phyloP scores from a whole-genome alignment of 2,888 invertebrate species.

The Acronicta alni region DNA sequence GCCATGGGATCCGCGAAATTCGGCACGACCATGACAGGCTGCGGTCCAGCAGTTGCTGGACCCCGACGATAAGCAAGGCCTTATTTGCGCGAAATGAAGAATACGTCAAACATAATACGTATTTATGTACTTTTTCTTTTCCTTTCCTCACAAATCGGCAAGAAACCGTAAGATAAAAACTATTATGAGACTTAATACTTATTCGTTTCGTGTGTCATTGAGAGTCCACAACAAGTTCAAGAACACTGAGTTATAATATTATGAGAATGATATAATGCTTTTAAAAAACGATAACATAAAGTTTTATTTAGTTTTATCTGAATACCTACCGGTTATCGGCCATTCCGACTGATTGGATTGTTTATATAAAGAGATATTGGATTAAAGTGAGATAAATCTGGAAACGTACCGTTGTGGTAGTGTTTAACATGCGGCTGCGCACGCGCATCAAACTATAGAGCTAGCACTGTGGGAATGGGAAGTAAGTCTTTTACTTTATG shows the following conservation, averaged over 20 bases:
- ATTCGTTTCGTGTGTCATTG: slow-evolving; percentile 65
- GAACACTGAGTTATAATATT: slow-evolving; percentile 43
- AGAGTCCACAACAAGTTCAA: slow-evolving; percentile 68
- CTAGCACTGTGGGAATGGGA: neutral
- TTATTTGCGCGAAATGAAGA: too few species aligned
- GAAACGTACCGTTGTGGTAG: neutral
- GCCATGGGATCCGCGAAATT: too few species aligned
- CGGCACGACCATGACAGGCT: too few species aligned
- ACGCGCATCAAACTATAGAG: neutral
- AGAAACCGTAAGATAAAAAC: neutral
- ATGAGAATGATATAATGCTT: slow-evolving; percentile 58
- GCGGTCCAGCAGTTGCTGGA: too few species aligned
- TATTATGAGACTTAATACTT: slow-evolving; percentile 12
- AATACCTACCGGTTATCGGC: slow-evolving; percentile 52
- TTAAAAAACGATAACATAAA: slow-evolving; percentile 21
- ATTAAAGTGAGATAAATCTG: slow-evolving; percentile 21
- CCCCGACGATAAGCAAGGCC: too few species aligned
- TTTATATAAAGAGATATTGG: slow-evolving; percentile 15
- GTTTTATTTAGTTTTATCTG: slow-evolving; percentile 57
- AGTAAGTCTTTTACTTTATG: too few species aligned
- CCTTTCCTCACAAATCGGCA: too few species aligned
- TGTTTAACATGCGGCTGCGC: neutral
- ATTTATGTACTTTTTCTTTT: too few species aligned
- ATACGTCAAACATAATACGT: too few species aligned
- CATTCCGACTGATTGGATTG: slow-evolving; percentile 26